Base-by-base conservation (phyloP, 2,113 vertebrate genomes). In the Symphodus melops region DNA sequence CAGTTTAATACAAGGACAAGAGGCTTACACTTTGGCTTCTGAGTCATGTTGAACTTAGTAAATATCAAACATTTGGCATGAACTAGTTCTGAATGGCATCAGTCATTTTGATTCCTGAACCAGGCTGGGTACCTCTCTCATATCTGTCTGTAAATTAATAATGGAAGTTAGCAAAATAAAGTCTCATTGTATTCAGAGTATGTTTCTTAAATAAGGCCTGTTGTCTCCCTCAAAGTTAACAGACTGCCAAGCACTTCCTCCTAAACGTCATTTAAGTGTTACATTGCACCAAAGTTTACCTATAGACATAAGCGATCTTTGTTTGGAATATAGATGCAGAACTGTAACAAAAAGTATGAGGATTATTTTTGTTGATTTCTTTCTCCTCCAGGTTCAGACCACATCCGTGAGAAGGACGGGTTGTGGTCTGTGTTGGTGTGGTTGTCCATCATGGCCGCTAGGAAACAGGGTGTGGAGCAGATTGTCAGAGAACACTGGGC, bases 331-430 rank as follows among this genome's bases (percentile, higher is more conserved):
- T 48, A 7, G 6, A 14, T 33, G 25, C 12, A 49, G n/a, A 46
- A 21, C 13, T 39, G 1, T 20, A n/a, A 51, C 48, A 20, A 51
- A 49, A 49, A 44, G 42, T 44, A 44, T 8, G 1, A 41, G 48
- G 8, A 51, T 16, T 14, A 13, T 65, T 39, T 62, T 52, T 14
- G 3, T 8, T 17, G 7, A 33, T 46, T 62, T 75, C 10, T 62
- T 39, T 39, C 49, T 52, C 16, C 25, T 51, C 19, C 71, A 99
- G 98, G 98, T 21, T 99, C 98, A 28, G 97, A 99, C 87, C 97
- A 99, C 88, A 96, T 98, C 81, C 95, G 98, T 54, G 98, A 99
- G 87, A 99, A 99, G 78, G 98, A 99, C 20, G 98, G 98, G 33
- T 89, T 99, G 37, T 99, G 98, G 98, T 96, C 98, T 14, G 97